Percentiles rank a stretch among this genome's conserved stretches.
These are phyloP conservation scores for Drosophila ezoana DNA, from an alignment of 2,888 invertebrate genomes.

Conservation along the genomic window DNA sequence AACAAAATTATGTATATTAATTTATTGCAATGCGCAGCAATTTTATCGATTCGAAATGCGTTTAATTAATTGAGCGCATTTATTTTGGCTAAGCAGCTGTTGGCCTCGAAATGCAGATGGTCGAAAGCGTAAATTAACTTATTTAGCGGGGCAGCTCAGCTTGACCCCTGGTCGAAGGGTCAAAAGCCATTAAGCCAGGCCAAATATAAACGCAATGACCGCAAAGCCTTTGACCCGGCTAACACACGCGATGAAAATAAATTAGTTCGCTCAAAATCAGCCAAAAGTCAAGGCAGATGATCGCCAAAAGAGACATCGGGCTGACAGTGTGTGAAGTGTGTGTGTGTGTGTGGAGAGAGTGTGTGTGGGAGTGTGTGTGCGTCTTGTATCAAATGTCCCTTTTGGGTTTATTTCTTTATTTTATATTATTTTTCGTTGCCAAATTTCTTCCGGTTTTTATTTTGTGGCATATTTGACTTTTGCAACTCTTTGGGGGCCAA, in stretches of 20 bases:
- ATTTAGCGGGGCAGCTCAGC: not conserved
- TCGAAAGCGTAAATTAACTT: constrained; percentile 2
- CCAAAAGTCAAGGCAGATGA: constrained; percentile 43
- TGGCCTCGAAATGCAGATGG: not conserved
- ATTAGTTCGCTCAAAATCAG: constrained; percentile 41
- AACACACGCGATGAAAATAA: constrained; percentile 56
- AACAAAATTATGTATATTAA: constrained; percentile 31
- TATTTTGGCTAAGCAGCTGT: constrained; percentile 11
- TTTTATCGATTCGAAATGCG: constrained; percentile 14
- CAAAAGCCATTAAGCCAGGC: constrained; percentile 1
- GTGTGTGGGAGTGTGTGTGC: constrained; percentile 1
- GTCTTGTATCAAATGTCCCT: constrained; percentile 41
- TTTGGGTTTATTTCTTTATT: constrained; percentile 30
- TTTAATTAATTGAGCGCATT: constrained; percentile 36
- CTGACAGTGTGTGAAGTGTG: not conserved
- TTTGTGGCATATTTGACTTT: constrained; percentile 41
- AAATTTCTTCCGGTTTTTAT: constrained; percentile 9
- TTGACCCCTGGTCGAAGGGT: constrained; percentile 8
- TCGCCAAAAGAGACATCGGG: constrained; percentile 42
- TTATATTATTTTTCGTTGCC: constrained; percentile 18
- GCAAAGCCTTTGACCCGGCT: constrained; percentile 24
- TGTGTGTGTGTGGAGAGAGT: not conserved
- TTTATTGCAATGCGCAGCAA: constrained; percentile 18
- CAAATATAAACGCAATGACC: constrained; percentile 6
- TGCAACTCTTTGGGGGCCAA: constrained; percentile 43